Conservation (phyloP, 2,888 invertebrate genomes). For the Heliconius erato region DNA sequence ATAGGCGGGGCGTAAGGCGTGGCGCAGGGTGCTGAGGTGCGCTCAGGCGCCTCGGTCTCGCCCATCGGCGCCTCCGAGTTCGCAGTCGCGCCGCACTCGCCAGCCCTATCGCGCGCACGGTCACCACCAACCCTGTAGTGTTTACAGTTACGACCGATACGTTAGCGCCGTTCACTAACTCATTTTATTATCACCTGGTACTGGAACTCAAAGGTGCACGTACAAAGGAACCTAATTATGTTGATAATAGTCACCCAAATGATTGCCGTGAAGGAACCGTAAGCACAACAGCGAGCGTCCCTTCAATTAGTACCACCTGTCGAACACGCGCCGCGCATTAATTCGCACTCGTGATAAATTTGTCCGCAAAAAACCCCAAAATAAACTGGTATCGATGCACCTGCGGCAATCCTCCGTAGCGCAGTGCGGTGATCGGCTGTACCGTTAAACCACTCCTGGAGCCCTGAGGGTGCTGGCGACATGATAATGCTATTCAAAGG, state of each 20-base stretch:
- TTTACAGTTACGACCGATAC: conserved; percentile 37
- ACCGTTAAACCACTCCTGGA: conserved; percentile 28
- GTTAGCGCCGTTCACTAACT: conserved; percentile 46
- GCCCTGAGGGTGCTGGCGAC: conserved; percentile 57
- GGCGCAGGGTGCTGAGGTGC: conserved; percentile 78
- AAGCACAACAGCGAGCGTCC: conserved; percentile 71
- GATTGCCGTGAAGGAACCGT: conserved; percentile 82
- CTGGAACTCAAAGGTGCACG: conserved; percentile 68
- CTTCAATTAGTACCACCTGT: conserved; percentile 82
- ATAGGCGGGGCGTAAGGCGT: conserved; percentile 73
- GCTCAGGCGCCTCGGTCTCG: conserved; percentile 66
- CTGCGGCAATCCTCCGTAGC: conserved; percentile 70
- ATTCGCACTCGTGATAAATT: conserved; percentile 80
- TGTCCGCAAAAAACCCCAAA: conserved; percentile 77
- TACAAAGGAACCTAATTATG: conserved; percentile 68
- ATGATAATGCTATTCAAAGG: conserved; percentile 94
- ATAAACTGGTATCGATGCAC: conserved; percentile 83
- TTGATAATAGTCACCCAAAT: conserved; percentile 74
- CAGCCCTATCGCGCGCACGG: conserved; percentile 69
- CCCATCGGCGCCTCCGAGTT: conserved; percentile 65
- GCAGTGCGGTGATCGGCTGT: conserved; percentile 44
- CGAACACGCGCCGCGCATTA: conserved; percentile 78
- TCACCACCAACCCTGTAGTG: conserved; percentile 36
- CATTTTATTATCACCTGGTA: conserved; percentile 58
- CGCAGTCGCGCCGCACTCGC: conserved; percentile 77